These are phyloP conservation scores for Drosophila limbata DNA, from an alignment of 2,888 invertebrate species.

Conservation along the genomic window DNA sequence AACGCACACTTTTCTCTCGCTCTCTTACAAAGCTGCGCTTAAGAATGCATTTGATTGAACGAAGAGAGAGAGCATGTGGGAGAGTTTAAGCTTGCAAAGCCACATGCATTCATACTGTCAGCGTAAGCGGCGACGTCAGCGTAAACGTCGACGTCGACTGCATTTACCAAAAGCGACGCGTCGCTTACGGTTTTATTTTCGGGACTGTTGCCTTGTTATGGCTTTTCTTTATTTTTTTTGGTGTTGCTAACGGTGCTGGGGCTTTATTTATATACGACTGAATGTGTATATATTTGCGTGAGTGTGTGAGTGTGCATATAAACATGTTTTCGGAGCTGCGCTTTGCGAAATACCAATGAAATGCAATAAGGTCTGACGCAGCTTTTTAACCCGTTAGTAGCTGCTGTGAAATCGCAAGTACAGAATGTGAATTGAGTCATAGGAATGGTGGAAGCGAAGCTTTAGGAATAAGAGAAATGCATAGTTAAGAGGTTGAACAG, in stretches of 20 bases:
- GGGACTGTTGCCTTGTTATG: slow-evolving; percentile 45
- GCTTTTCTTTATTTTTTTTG: slow-evolving; percentile 40
- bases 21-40: slow-evolving; percentile 50
- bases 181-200: slow-evolving; percentile 58
- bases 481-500: background rate
- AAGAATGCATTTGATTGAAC: slow-evolving; percentile 11
- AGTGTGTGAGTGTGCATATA: slow-evolving; percentile 28
- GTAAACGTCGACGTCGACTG: slow-evolving; percentile 42
- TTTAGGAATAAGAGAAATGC: background rate
- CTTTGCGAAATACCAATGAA: slow-evolving; percentile 71
- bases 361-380: slow-evolving; percentile 61
- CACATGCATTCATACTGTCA: slow-evolving; percentile 31
- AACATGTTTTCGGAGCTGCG: slow-evolving; percentile 67
- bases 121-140: background rate
- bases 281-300: slow-evolving; percentile 8
- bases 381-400: slow-evolving; percentile 61
- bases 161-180: slow-evolving; percentile 49
- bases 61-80: slow-evolving; percentile 31
- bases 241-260: slow-evolving; percentile 74
- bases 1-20: slow-evolving; percentile 8
- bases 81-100: slow-evolving; percentile 2
- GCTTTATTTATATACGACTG: slow-evolving; percentile 56
- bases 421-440: slow-evolving; percentile 12
- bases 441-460: slow-evolving; percentile 5
- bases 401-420: slow-evolving; percentile 5